Percentiles rank a stretch among this genome's conserved stretches.
phyloP scores from a whole-genome alignment of 1,140 invertebrate genomes.

The Vollenhovia emeryi region DNA sequence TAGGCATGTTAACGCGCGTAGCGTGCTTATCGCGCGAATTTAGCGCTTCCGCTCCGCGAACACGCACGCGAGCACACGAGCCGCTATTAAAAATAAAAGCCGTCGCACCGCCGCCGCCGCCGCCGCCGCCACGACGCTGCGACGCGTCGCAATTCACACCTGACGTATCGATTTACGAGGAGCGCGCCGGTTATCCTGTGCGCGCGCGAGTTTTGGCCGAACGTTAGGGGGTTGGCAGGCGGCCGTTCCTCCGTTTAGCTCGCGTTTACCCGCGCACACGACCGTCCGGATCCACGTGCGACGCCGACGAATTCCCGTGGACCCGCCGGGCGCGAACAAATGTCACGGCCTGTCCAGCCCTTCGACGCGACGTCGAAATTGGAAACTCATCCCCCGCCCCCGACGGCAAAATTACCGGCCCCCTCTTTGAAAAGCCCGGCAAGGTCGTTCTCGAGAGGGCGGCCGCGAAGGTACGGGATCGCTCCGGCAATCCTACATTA shows the following conservation, averaged over 20 bases:
- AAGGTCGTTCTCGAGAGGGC: slow-evolving; percentile 8
- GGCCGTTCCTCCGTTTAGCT: background rate
- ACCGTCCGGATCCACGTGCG: background rate
- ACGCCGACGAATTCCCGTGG: background rate
- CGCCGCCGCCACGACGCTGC: slow-evolving; percentile 20
- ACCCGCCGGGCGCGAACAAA: no score
- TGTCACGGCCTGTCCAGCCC: background rate
- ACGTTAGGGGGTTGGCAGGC: background rate
- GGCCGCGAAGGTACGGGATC: background rate
- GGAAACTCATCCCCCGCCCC: background rate
- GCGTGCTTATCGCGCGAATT: slow-evolving; percentile 60
- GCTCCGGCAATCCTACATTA: slow-evolving; percentile 16
- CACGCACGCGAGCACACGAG: slow-evolving; percentile 28
- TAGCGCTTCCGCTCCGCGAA: slow-evolving; percentile 54
- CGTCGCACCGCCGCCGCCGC: background rate
- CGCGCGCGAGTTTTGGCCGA: slow-evolving; percentile 3
- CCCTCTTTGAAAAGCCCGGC: background rate
- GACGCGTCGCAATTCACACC: slow-evolving; percentile 58
- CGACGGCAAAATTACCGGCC: background rate
- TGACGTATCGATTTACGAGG: slow-evolving; percentile 56
- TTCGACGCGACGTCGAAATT: background rate
- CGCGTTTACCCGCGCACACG: background rate
- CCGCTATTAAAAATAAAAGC: slow-evolving; percentile 55
- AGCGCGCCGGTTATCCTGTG: background rate
- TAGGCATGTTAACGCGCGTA: slow-evolving; percentile 44